phyloP scores from a whole-genome alignment of 2,113 vertebrate species.

The Erythrolamprus reginae region DNA sequence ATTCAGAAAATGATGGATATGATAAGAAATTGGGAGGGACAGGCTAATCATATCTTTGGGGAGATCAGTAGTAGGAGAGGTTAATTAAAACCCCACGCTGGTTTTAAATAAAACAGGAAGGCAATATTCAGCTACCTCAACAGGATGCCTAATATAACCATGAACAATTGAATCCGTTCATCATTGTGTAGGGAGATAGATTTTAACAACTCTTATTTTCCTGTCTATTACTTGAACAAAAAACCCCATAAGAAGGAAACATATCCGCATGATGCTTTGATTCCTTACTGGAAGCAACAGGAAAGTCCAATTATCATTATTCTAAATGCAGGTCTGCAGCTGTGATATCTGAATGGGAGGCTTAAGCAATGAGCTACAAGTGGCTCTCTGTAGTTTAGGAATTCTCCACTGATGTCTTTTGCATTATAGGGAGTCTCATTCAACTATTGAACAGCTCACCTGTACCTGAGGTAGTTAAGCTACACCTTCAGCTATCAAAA shows the following conservation, averaged over 20 bases:
- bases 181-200: neutral
- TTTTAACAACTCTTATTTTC: neutral
- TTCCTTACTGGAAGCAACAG: neutral
- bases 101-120: slow-evolving; percentile 13
- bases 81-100: slow-evolving; percentile 35
- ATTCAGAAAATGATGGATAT: slow-evolving; percentile 32
- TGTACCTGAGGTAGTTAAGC: neutral
- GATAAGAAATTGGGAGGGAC: slow-evolving; percentile 24
- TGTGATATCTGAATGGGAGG: neutral
- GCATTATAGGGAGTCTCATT: neutral
- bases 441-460: neutral
- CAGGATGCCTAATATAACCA: neutral
- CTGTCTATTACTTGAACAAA: neutral
- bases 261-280: neutral
- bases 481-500: neutral
- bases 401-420: neutral
- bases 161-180: neutral
- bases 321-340: neutral
- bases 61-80: slow-evolving; percentile 9
- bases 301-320: neutral
- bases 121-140: neutral
- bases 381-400: neutral
- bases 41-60: neutral
- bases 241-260: neutral
- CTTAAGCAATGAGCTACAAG: neutral